These are phyloP conservation scores for Stercorarius parasiticus DNA, from an alignment of 2,113 vertebrate species.

Conservation along the genomic window DNA sequence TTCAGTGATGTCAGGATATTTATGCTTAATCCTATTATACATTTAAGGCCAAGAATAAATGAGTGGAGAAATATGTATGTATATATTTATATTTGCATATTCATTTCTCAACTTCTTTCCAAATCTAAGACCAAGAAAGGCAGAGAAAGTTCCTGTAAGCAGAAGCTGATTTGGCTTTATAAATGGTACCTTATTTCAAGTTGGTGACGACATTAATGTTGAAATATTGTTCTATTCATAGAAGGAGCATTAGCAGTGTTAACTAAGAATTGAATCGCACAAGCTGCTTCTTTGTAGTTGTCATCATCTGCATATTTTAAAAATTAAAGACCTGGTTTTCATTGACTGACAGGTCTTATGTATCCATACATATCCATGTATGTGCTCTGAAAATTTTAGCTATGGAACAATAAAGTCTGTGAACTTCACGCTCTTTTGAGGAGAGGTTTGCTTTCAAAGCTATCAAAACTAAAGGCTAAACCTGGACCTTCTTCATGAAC, in stretches of 20 bases:
- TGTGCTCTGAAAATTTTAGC: background rate
- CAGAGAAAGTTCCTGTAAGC: background rate
- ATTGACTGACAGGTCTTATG: background rate
- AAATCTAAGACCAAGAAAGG: background rate
- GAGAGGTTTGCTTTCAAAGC: background rate
- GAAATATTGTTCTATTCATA: background rate
- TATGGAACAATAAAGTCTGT: background rate
- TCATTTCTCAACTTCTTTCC: background rate
- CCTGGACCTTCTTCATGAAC: background rate
- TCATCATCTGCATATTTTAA: background rate
- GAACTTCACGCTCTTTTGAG: background rate
- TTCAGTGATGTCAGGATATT: background rate
- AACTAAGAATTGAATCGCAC: background rate
- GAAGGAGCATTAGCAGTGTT: background rate
- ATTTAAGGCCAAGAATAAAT: background rate
- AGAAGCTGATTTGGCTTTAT: background rate
- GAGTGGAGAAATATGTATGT: background rate
- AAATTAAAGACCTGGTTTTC: background rate
- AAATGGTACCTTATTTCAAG: background rate
- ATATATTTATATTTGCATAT: background rate
- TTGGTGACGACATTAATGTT: background rate
- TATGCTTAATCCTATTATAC: background rate
- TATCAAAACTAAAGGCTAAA: background rate
- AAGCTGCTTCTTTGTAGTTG: background rate
- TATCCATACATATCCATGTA: background rate